Conservation (phyloP, 2,888 invertebrate species). For the Cosmia trapezina region DNA sequence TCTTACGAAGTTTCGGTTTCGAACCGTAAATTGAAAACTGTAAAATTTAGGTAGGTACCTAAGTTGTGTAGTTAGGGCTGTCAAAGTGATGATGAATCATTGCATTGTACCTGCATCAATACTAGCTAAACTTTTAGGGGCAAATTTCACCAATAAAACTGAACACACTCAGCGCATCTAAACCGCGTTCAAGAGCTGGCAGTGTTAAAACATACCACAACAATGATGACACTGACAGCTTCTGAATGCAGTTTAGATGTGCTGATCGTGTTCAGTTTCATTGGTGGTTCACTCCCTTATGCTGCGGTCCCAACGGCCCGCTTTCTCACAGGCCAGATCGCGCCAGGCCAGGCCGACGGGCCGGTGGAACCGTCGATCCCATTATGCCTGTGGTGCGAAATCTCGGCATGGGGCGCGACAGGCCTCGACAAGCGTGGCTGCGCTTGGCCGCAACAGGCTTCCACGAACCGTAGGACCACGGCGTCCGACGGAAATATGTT, state of each 20-base stretch:
- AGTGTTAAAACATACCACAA: not conserved
- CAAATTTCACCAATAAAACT: not conserved
- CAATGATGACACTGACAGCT: not conserved
- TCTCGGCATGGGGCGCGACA: too few relatives aligned
- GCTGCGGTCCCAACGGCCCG: too few relatives aligned
- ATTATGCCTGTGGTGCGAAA: too few relatives aligned
- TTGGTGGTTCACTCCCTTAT: not conserved
- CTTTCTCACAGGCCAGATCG: too few relatives aligned
- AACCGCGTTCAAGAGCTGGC: too few relatives aligned
- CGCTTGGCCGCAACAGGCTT: too few relatives aligned
- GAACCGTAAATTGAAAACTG: constrained; percentile 5
- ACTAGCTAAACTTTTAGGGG: not conserved
- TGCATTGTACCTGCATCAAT: not conserved
- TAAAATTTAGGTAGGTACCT: not conserved
- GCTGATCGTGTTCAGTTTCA: not conserved
- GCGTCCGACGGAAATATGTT: too few relatives aligned
- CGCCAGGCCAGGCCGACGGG: too few relatives aligned
- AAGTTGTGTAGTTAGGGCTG: not conserved
- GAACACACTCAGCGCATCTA: not conserved
- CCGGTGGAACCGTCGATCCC: too few relatives aligned
- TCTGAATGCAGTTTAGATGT: not conserved
- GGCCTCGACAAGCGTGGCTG: too few relatives aligned
- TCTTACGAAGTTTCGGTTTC: constrained; percentile 22
- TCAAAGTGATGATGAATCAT: not conserved
- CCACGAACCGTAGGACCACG: too few relatives aligned